Evolutionary conservation across 2,113 vertebrate species (phyloP), one percentile per base, ranked within the genome.

Genomic region (Psilopogon haemacephalus): DNA sequence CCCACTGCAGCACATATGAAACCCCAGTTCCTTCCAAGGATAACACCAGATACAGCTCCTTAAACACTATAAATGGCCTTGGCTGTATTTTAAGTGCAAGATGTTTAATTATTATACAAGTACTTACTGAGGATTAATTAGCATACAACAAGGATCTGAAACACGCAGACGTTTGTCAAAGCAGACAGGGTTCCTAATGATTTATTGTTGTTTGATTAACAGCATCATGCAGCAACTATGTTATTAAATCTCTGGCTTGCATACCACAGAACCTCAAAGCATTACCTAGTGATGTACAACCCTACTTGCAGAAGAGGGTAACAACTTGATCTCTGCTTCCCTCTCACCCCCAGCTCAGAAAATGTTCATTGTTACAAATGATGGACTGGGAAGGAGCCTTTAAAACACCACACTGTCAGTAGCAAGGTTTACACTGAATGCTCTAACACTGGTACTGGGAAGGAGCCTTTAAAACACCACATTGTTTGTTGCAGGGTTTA

Each of bases 201-300:
- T 94, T 88, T 96, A 95, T 91, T 94, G 85, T 84, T 86, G 87
- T 94, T 94, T 89, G 77, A 82, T 76, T 95, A 95, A 93, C 78
- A 93, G n/a, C 71, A 91, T 71, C 75, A 82, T 48, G 59, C 70
- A 50, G 60, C 70, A 88, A 88, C 74, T 90, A 73, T 78, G 80
- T 64, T 35, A 90, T 81, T 86, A 88, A 78, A 95, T 72, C 67
- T 84, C 80, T 80, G 13, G 76, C 93, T 95, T 73, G 83, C 30
- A 63, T 80, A 40, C 63, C 76, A n/a, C 64, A 86, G 63, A 92
- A 82, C n/a, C 44, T 58, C 35, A 75, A 91, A 67, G 50, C 17
- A 10, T 71, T 88, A 81, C 44, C 62, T 62, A 64, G 64, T 79
- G 82, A 95, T 81, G 73, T 84, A 92, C 42, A 68, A 32, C 54